Base-by-base conservation (phyloP, 1,140 invertebrate species). In the Ips nitidus region DNA sequence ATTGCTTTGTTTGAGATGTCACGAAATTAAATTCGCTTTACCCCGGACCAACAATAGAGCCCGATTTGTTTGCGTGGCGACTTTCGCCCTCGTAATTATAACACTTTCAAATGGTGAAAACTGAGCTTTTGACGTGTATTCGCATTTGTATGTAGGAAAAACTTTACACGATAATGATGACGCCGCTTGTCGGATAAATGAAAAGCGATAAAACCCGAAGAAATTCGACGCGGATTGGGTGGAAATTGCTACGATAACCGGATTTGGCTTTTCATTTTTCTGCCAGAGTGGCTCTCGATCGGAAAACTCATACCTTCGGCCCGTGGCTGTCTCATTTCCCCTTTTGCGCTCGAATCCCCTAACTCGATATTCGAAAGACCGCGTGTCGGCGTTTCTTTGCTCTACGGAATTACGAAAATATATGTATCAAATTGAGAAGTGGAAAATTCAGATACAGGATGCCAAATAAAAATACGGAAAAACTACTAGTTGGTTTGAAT, bases 241-340 rank as follows among this genome's bases (percentile, higher is more conserved):
- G 77, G 77, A 81, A 81, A 81, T 81, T 79, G 80, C 79, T 77
- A 80, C 77, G 78, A 79, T 81, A 81, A 81, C 80, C 79, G 80
- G 80, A 81, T 81, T 81, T 81, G 76, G 80, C 77, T 79, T 81
- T 81, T 80, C 80, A 81, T 81, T 81, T 81, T 81, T 81, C 80
- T 81, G 80, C 80, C 78, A 80, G 76, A 78, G 74, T 80, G 79
- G 77, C 78, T 79, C 78, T 75, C 77, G 76, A 80, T 78, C 75
- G 77, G 74, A 72, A 73, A 72, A 72, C 71, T 70, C 65, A 75
- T 73, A 72, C 55, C 74, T 72, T 72, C 65, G 72, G 73, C 76
- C 77, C 75, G 71, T 78, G 74, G 71, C 66, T 78, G 77, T 77
- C 77, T 76, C 74, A 78, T 78, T 78, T 78, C 76, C 76, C 71